Evolutionary conservation across 92 coral and sea anemone genomes (phyloP), one percentile per base, ranked within the genome.

Genomic region (Zoanthus gigantus): DNA sequence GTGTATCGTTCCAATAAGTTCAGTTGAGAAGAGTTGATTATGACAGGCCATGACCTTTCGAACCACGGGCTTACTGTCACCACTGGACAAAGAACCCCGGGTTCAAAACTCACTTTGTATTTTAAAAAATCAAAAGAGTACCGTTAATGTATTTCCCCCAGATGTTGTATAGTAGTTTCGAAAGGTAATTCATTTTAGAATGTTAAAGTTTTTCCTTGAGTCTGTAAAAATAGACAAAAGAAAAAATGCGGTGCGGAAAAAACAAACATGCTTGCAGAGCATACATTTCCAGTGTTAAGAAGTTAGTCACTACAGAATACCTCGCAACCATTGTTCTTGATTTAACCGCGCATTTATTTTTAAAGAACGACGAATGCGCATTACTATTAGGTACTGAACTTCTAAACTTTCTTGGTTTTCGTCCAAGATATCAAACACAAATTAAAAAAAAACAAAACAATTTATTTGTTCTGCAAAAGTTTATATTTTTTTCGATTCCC

Each of bases 11-110:
- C 75, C 47, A 67, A 44, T 7, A 75, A 47, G 45, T 31, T 11
- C 61, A 37, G 57, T 67, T 79, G 54, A 42, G 58, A 79, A 61
- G 56, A 30, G 84, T 11, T 69, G 84, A 79, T 63, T 50, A 58
- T 81, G 85, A 37, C 60, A 81, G 28, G 44, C 60, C 60, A 66
- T 81, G 85, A 81, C 85, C 85, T 68, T 57, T 47, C 8, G 61
- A 61, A 32, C 57, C 18, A 18, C 1, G 61, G 75, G 44, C 45
- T 53, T 54, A 37, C 74, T 47, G 85, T 81, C 85, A 66, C 65
- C 29, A 44, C 79, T 74, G 77, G 7, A 74, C 7, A 37, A 17
- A 5, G 65, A 15, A 8, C n/a, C 32, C 65, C 17, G 2, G 54
- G 16, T 53, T 34, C 46, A 31, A 54, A 4, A 32, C 67, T 77